These are phyloP conservation scores for Bothrops alternatus DNA, from an alignment of 2,797 vertebrate species.

Conservation along the genomic window DNA sequence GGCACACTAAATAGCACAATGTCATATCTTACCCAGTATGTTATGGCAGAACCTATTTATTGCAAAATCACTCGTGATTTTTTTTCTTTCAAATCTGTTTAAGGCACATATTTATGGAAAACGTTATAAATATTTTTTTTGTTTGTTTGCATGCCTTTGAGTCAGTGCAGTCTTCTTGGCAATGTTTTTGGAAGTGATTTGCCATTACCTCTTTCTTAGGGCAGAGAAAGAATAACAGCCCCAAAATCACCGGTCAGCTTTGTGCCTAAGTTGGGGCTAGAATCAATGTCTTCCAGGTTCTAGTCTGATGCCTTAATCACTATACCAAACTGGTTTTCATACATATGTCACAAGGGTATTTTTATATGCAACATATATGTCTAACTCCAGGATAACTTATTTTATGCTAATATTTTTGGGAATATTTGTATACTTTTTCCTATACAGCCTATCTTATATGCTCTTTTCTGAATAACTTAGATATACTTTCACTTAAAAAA, in stretches of 20 bases:
- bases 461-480: neutral
- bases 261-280: neutral
- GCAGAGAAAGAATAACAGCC: no score
- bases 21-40: neutral
- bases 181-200: no score
- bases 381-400: neutral
- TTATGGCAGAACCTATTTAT: fast-evolving
- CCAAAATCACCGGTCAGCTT: no score
- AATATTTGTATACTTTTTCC: neutral
- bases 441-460: neutral
- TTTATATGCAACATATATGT: neutral
- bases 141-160: no score
- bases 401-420: neutral
- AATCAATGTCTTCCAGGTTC: neutral
- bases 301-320: neutral
- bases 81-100: neutral
- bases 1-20: slow-evolving; percentile 33
- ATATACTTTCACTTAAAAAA: neutral
- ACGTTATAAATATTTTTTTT: no score
- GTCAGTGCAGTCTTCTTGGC: no score
- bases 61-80: slow-evolving; percentile 44
- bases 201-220: no score
- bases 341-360: neutral
- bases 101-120: neutral
- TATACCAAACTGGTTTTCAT: neutral